Conservation (phyloP, 2,888 invertebrate genomes). For the Spatulosminthurus flaviceps region DNA sequence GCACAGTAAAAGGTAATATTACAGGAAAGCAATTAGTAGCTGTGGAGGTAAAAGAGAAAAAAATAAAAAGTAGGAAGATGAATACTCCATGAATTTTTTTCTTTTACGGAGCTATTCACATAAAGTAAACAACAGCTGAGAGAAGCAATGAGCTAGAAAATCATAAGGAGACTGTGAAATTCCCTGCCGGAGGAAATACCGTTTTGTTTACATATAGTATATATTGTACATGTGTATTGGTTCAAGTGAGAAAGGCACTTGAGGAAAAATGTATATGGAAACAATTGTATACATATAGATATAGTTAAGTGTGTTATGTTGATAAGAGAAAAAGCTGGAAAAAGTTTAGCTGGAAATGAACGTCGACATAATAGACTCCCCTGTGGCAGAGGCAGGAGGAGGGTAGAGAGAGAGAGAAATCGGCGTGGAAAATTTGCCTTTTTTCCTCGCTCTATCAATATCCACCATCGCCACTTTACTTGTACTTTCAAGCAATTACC, state of each 20-base stretch:
- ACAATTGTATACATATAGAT: neutral
- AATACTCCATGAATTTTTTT: constrained; percentile 24
- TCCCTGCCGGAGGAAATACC: constrained; percentile 9
- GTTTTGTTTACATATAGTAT: neutral
- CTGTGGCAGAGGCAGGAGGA: constrained; percentile 45
- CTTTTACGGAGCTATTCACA: neutral
- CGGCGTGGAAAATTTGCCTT: constrained; percentile 51
- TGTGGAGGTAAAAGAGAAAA: neutral
- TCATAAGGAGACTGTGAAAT: neutral
- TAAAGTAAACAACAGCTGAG: constrained; percentile 37
- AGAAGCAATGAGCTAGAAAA: constrained; percentile 38
- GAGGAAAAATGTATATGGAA: neutral
- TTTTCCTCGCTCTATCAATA: constrained; percentile 22
- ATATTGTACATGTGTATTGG: neutral
- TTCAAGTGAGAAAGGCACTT: neutral
- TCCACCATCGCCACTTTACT: constrained; percentile 1
- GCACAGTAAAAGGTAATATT: neutral
- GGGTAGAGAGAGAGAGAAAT: constrained; percentile 39
- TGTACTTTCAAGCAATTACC: constrained; percentile 13
- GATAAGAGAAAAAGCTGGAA: constrained; percentile 2
- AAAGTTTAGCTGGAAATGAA: constrained; percentile 38
- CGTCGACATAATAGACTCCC: constrained; percentile 52
- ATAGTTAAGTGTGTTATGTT: too few relatives aligned
- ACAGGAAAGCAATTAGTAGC: neutral
- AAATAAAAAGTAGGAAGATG: neutral